Conservation (phyloP, 2,888 invertebrate genomes). For the Agrochola lychnidis region DNA sequence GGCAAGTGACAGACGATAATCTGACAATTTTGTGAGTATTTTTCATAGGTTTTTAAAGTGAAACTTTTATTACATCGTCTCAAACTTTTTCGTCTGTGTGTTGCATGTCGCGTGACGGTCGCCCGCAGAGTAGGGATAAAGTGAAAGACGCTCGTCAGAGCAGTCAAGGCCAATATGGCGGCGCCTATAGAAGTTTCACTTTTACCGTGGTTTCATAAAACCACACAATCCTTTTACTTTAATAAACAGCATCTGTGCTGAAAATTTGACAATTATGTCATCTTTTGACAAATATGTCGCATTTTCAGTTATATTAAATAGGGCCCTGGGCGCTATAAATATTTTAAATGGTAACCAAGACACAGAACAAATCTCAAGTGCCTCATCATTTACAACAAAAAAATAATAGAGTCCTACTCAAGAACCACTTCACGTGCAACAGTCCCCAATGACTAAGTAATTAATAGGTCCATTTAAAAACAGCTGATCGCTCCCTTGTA, state of each 20-base stretch:
- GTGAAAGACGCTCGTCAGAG: no score
- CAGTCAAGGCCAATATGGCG: no score
- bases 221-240: no score
- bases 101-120: no score
- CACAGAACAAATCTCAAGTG: constrained; percentile 2
- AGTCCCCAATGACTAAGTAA: constrained; percentile 48
- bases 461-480: constrained; percentile 60
- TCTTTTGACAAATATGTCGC: neutral
- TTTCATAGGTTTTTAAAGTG: neutral
- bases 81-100: no score
- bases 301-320: neutral
- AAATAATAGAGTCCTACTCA: constrained; percentile 12
- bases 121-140: no score
- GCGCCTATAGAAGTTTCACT: no score
- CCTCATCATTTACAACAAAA: neutral
- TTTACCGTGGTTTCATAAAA: no score
- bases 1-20: neutral
- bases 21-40: neutral
- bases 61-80: no score
- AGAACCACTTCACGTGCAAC: constrained; percentile 20
- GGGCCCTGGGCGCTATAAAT: neutral
- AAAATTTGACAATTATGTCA: neutral
- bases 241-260: no score
- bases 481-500: constrained; percentile 70
- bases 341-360: constrained; percentile 21